Conservation (phyloP, 92 coral and sea anemone species). For the Bergia puertoricense region DNA sequence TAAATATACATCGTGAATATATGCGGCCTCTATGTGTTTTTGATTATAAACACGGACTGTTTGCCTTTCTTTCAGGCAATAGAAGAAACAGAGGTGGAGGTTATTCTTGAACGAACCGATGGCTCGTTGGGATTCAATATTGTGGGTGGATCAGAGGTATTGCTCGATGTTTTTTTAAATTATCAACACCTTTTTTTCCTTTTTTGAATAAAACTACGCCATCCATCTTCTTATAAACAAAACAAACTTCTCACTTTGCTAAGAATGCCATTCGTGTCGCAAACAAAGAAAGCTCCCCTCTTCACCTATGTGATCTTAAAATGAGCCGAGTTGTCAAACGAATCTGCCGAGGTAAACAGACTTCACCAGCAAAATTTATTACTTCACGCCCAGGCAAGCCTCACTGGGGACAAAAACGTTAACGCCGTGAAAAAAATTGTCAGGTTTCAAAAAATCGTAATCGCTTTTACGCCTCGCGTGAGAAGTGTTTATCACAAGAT, state of each 20-base stretch:
- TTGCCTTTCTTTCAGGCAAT: conserved; percentile 81
- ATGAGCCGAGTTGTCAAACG: conserved; percentile 31
- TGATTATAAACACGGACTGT: conserved; percentile 64
- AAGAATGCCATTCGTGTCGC: conserved; percentile 64
- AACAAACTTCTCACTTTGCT: conserved; percentile 37
- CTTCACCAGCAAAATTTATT: conserved; percentile 18
- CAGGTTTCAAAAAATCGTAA: conserved; percentile 6
- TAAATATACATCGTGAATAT: conserved; percentile 70
- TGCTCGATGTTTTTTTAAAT: not conserved
- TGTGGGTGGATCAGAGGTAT: conserved; percentile 92
- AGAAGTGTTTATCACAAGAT: conserved; percentile 39
- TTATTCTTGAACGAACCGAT: conserved; percentile 72
- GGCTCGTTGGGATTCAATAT: conserved; percentile 95
- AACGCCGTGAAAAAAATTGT: conserved; percentile 17
- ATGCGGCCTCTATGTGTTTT: conserved; percentile 64
- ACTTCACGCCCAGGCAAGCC: not conserved
- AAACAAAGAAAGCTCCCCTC: conserved; percentile 54
- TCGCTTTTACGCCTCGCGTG: conserved; percentile 50
- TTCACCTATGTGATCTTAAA: conserved; percentile 55
- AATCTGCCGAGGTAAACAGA: conserved; percentile 22
- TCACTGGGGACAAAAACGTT: not conserved
- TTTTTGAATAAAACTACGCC: conserved; percentile 1
- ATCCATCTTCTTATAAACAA: conserved; percentile 13
- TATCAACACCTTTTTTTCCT: not conserved
- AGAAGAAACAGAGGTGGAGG: conserved; percentile 87